Evolutionary conservation across 2,888 invertebrate genomes (phyloP).

Genomic region (Brenthis ino): DNA sequence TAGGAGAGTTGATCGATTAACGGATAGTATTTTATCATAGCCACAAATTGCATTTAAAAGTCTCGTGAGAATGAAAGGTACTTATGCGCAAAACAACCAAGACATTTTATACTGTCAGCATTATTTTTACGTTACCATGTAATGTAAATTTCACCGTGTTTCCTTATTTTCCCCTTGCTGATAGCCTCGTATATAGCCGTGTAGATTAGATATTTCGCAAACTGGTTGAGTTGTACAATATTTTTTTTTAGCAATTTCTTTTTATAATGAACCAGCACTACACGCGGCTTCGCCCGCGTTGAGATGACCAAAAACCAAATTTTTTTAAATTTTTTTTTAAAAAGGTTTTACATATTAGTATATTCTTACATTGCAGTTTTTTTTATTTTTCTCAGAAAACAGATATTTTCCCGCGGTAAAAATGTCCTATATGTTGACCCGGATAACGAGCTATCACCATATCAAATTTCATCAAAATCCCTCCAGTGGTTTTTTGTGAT

Average conservation of each 20-base stretch:
- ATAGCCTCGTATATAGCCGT: conserved; percentile 17
- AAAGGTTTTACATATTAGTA: too few relatives aligned
- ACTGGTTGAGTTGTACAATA: conserved; percentile 9
- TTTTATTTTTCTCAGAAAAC: too few relatives aligned
- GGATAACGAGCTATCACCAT: too few relatives aligned
- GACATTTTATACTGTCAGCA: conserved; percentile 22
- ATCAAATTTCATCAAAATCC: too few relatives aligned
- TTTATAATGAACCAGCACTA: conserved; percentile 1
- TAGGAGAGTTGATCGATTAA: background rate
- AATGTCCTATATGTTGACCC: too few relatives aligned
- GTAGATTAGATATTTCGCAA: conserved; percentile 17
- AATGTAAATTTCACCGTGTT: conserved; percentile 30
- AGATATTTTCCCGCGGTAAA: too few relatives aligned
- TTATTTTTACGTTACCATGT: conserved; percentile 33
- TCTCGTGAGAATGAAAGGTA: conserved; percentile 12
- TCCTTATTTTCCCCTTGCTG: conserved; percentile 27
- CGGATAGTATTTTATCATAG: background rate
- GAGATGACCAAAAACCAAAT: too few relatives aligned
- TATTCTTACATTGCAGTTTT: too few relatives aligned
- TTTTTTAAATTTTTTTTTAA: too few relatives aligned
- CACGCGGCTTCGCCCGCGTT: too few relatives aligned
- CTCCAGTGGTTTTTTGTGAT: too few relatives aligned
- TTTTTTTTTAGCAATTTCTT: conserved; percentile 2
- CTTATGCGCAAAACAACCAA: conserved; percentile 9
- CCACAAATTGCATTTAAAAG: conserved; percentile 8